phyloP scores from a whole-genome alignment of 2,113 vertebrate species.

The Passer domesticus region DNA sequence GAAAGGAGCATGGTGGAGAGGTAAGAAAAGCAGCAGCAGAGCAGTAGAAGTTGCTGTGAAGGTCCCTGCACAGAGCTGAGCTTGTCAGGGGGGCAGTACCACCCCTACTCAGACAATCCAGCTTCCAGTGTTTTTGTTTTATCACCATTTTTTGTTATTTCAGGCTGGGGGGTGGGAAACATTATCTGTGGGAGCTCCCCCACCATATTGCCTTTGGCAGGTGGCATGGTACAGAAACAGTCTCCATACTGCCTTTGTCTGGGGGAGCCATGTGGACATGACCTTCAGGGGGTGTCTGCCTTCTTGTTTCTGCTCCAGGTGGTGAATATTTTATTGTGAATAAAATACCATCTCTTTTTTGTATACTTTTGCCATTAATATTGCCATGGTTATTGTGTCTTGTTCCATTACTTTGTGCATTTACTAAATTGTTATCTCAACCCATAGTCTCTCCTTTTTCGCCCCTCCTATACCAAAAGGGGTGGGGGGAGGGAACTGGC shows the following conservation, averaged over 20 bases:
- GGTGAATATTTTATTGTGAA: background rate
- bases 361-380: background rate
- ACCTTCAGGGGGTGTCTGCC: background rate
- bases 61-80: background rate
- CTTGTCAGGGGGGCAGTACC: rapidly evolving
- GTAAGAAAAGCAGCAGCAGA: background rate
- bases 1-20: background rate
- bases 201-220: background rate
- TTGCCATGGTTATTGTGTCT: background rate
- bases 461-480: background rate
- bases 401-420: background rate
- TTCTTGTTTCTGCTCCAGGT: background rate
- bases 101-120: background rate
- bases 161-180: rapidly evolving
- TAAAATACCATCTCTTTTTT: background rate
- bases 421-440: background rate
- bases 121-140: background rate
- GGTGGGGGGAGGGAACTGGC: rapidly evolving
- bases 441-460: background rate
- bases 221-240: background rate
- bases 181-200: background rate
- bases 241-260: background rate
- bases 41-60: background rate
- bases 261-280: rapidly evolving
- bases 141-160: background rate